Conservation (phyloP, 1,140 invertebrate species). For the Melitaea cinxia region DNA sequence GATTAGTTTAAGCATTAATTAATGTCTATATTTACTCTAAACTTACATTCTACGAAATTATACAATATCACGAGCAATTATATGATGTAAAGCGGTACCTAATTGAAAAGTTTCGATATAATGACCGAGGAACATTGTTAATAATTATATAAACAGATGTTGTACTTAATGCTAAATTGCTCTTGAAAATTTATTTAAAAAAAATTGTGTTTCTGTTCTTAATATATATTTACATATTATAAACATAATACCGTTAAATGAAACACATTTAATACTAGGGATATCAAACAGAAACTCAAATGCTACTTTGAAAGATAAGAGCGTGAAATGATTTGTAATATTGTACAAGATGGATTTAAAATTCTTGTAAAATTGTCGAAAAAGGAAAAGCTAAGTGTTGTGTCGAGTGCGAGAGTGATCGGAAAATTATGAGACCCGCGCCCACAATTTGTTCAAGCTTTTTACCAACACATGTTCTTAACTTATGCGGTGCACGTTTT, state of each 20-base stretch:
- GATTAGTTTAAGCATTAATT: neutral
- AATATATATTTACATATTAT: no score
- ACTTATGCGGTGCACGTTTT: slow-evolving; percentile 72
- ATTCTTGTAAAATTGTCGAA: slow-evolving; percentile 77
- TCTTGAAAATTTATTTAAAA: no score
- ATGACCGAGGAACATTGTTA: no score
- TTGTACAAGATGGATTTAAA: slow-evolving; percentile 72
- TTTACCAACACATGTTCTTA: slow-evolving; percentile 76
- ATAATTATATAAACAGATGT: no score
- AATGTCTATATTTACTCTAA: neutral
- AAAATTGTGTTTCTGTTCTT: no score
- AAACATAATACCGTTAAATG: no score
- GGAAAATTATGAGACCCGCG: slow-evolving; percentile 56
- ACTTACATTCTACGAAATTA: neutral
- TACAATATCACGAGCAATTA: neutral
- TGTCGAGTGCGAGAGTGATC: slow-evolving; percentile 63
- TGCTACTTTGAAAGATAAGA: slow-evolving; percentile 35
- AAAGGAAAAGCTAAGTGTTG: slow-evolving; percentile 74
- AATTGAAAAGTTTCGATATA: neutral
- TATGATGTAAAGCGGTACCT: neutral
- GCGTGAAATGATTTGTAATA: slow-evolving; percentile 50
- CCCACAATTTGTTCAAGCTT: slow-evolving; percentile 74
- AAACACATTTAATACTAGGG: no score
- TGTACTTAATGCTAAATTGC: no score
- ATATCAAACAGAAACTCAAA: slow-evolving; percentile 35